phyloP scores from a whole-genome alignment of 2,113 vertebrate species.

The Condylura cristata region DNA sequence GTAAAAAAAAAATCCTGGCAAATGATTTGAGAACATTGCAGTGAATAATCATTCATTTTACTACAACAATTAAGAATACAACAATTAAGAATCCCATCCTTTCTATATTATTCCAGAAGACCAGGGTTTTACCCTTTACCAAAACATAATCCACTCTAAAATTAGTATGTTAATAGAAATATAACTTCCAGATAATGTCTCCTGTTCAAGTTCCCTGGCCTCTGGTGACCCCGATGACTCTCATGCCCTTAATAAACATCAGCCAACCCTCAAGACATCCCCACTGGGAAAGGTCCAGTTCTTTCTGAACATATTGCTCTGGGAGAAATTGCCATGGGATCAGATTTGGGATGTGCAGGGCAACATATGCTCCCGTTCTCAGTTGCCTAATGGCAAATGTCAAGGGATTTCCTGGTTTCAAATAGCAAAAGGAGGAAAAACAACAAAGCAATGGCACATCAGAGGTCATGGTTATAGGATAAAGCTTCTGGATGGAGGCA shows the following conservation, averaged over 20 bases:
- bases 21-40: background rate
- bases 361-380: background rate
- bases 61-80: background rate
- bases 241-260: background rate
- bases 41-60: background rate
- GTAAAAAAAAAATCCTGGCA: background rate
- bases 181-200: background rate
- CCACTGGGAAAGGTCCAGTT: background rate
- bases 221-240: background rate
- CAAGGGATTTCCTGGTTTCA: background rate
- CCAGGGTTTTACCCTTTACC: background rate
- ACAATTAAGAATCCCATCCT: background rate
- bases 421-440: background rate
- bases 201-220: background rate
- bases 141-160: background rate
- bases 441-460: background rate
- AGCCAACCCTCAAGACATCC: background rate
- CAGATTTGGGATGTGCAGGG: background rate
- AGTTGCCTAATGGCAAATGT: background rate
- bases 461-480: accelerated
- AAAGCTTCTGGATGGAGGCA: background rate
- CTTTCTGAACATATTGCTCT: background rate
- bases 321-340: background rate
- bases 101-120: background rate
- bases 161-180: background rate